phyloP scores from a whole-genome alignment of 2,888 invertebrate genomes.

The Chouioia cunea region DNA sequence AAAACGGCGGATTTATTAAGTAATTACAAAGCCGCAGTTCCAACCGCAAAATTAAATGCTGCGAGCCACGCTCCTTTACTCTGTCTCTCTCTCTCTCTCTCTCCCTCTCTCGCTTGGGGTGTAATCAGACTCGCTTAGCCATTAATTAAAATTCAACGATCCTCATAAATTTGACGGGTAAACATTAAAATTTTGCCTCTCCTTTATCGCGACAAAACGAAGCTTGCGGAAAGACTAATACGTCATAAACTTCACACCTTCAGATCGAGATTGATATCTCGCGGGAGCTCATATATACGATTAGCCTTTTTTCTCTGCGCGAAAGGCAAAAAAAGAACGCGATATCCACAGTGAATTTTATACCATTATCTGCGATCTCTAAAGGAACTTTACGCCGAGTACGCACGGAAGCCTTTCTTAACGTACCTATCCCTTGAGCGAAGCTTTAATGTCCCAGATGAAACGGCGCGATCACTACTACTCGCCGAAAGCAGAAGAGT shows the following conservation, averaged over 20 bases:
- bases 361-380: conserved; percentile 41
- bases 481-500: not conserved
- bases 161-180: conserved; percentile 22
- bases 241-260: conserved; percentile 42
- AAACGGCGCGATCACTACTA: conserved; percentile 38
- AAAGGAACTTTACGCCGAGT: conserved; percentile 39
- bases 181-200: not conserved
- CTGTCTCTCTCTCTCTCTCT: no score
- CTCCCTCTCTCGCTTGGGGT: not conserved
- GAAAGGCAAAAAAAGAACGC: conserved; percentile 27
- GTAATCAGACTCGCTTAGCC: conserved; percentile 7
- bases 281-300: conserved; percentile 19
- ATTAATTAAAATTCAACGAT: conserved; percentile 41
- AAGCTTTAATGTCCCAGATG: conserved; percentile 44
- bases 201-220: conserved; percentile 2
- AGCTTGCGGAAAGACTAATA: conserved; percentile 36
- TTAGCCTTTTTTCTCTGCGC: conserved; percentile 19
- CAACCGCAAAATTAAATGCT: not conserved
- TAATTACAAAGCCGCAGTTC: conserved; percentile 19
- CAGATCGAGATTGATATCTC: conserved; percentile 43
- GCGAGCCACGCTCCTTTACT: conserved; percentile 1
- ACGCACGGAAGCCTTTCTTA: conserved; percentile 41
- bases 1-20: conserved; percentile 25
- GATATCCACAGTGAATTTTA: conserved; percentile 43
- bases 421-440: conserved; percentile 42